phyloP scores from a whole-genome alignment of 2,113 vertebrate genomes.

The Propithecus coquereli region DNA sequence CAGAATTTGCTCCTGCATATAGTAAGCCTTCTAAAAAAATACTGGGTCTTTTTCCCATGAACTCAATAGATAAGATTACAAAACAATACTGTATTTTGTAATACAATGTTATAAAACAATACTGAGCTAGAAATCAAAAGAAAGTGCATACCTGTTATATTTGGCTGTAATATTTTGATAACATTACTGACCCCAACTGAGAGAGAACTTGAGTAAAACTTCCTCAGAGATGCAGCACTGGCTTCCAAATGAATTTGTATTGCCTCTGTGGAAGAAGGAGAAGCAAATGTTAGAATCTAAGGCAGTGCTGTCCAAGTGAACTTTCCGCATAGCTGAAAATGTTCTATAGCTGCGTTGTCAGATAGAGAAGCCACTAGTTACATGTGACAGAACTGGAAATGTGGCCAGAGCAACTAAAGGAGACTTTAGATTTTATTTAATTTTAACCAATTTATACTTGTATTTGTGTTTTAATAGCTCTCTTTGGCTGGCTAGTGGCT shows the following conservation, averaged over 20 bases:
- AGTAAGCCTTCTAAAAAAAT: not conserved
- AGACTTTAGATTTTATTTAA: not conserved
- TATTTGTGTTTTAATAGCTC: not conserved
- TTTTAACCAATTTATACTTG: not conserved
- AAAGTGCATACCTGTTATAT: constrained; percentile 85
- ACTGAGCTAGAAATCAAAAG: constrained; percentile 17
- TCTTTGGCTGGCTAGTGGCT: not conserved
- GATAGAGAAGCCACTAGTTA: not conserved
- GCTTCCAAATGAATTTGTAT: constrained; percentile 89
- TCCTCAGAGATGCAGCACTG: constrained; percentile 88
- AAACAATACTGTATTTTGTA: not conserved
- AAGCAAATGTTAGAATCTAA: not conserved
- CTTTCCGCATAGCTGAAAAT: not conserved
- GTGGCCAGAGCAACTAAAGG: not conserved
- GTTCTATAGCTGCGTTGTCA: not conserved
- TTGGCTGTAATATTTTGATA: constrained; percentile 91
- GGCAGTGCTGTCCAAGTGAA: not conserved
- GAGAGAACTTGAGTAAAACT: constrained; percentile 90
- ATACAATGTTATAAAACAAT: not conserved
- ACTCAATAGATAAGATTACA: not conserved
- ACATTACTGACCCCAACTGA: constrained; percentile 88
- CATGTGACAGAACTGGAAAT: not conserved
- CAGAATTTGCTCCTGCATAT: not conserved
- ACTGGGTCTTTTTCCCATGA: not conserved
- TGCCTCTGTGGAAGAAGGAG: constrained; percentile 79